A percentile compares a stretch with the other conserved stretches of the same genome.
Evolutionary conservation across 2,113 vertebrate species (phyloP).

Genomic region (Ellobius talpinus): DNA sequence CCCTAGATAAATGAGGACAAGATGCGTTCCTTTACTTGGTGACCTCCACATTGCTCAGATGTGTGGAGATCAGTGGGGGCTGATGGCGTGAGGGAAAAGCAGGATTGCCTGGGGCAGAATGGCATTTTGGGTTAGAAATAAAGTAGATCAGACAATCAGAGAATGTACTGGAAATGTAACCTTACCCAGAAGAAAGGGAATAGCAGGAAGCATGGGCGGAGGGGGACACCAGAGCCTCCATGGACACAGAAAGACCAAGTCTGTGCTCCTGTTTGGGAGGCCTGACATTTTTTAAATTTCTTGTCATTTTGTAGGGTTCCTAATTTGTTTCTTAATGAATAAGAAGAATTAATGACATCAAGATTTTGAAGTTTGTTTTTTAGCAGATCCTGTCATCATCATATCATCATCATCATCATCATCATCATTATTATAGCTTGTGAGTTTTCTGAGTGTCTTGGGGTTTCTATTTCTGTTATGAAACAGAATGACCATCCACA

Average conservation of each 20-base stretch:
- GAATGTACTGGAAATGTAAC: neutral
- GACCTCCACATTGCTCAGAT: neutral
- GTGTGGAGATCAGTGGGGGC: neutral
- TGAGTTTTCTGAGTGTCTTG: neutral
- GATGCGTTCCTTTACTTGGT: neutral
- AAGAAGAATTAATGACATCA: slow-evolving; percentile 17
- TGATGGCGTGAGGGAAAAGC: neutral
- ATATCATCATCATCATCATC: slow-evolving; percentile 18
- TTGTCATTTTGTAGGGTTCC: neutral
- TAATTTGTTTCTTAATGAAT: neutral
- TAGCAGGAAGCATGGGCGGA: neutral
- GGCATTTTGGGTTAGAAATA: neutral
- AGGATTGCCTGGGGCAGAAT: neutral
- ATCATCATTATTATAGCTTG: neutral
- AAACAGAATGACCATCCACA: neutral
- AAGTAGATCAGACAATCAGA: neutral
- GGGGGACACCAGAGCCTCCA: neutral
- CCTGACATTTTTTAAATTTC: neutral
- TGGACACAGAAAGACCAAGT: neutral
- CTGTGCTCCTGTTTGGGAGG: neutral
- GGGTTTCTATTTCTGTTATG: neutral
- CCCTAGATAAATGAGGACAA: neutral
- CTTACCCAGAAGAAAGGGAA: neutral
- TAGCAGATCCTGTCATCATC: neutral
- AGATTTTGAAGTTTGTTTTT: slow-evolving; percentile 12